Base-by-base conservation (phyloP, 2,797 vertebrate genomes). In the Neosalanx taihuensis region DNA sequence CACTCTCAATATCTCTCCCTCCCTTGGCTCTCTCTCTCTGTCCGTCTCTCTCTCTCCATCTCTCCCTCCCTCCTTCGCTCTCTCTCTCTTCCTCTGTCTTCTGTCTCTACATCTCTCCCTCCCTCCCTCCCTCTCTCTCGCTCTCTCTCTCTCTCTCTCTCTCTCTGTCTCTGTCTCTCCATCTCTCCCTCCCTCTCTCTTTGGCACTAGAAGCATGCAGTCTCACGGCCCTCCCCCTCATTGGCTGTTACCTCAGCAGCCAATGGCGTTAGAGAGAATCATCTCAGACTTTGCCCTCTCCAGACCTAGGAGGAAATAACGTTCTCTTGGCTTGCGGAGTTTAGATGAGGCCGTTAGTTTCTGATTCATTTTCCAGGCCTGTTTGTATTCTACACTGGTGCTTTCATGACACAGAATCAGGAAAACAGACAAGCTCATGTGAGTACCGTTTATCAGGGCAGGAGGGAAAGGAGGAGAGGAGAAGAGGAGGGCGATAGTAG, bases 351-450 rank as follows among this genome's bases (percentile, higher is more conserved):
- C 37, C 15, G 23, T 65, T 29, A 41, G 63, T 46, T 26, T 23
- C 13, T 1, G 1, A 46, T 23, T 64, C 23, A 3, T 10, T 46
- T 68, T 18, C 85, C 84, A 85, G 81, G 75, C 58, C 74, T 75
- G 77, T 81, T 76, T 74, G 61, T 37, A 41, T 59, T 81, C 9
- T 81, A 77, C 61, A 58, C 56, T 53, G 37, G 37, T 90, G 81
- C 86, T 86, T 86, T 84, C 80, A 85, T 87, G 79, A 84, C 73
- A 82, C 86, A 89, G 85, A 74, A 69, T 79, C 82, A 87, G 71
- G 80, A 75, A 81, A 72, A 81, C 77, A 81, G 84, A 84, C 89
- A 83, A 73, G 68, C 71, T 59, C 79, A 85, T 85, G 89, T 91
- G 84, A 92, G 89, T 89, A 89, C 79, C 35, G 79, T 62, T 59